Conservation (phyloP, 2,888 invertebrate species). For the Bembecia ichneumoniformis region DNA sequence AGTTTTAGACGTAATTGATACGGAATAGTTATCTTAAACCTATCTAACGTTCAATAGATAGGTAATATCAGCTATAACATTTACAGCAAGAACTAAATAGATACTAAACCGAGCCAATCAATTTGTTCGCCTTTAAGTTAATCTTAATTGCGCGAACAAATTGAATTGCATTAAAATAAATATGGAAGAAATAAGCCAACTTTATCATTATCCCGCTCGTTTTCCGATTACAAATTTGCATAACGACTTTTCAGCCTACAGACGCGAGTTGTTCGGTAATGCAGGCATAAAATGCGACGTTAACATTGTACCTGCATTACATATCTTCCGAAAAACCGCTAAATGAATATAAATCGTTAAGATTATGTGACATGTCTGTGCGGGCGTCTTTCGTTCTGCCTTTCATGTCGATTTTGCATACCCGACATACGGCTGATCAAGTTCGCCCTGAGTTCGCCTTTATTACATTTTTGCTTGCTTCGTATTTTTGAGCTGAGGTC, state of each 20-base stretch:
- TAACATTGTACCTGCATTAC: slow-evolving; percentile 62
- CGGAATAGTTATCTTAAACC: too few species aligned
- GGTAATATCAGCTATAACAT: too few species aligned
- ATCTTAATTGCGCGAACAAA: not conserved
- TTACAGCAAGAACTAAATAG: too few species aligned
- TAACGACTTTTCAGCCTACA: slow-evolving; percentile 51
- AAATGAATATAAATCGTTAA: slow-evolving; percentile 35
- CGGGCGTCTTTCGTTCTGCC: slow-evolving; percentile 31
- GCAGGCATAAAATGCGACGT: slow-evolving; percentile 47
- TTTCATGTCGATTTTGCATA: slow-evolving; percentile 20
- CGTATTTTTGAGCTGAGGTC: slow-evolving; percentile 45
- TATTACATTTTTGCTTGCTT: slow-evolving; percentile 38
- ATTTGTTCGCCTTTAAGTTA: too few species aligned
- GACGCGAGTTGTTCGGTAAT: slow-evolving; percentile 25
- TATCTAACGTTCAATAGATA: too few species aligned
- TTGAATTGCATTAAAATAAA: not conserved
- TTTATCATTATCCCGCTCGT: not conserved
- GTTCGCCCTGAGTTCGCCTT: not conserved
- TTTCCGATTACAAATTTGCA: slow-evolving; percentile 21
- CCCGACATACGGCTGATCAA: not conserved
- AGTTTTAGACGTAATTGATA: too few species aligned
- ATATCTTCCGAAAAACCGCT: slow-evolving; percentile 40
- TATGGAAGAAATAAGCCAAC: not conserved
- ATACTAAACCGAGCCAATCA: too few species aligned
- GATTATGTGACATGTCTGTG: slow-evolving; percentile 43